Evolutionary conservation across 2,888 invertebrate species (phyloP), one percentile per base, ranked within the genome.

Genomic region (Tipula vernalis): DNA sequence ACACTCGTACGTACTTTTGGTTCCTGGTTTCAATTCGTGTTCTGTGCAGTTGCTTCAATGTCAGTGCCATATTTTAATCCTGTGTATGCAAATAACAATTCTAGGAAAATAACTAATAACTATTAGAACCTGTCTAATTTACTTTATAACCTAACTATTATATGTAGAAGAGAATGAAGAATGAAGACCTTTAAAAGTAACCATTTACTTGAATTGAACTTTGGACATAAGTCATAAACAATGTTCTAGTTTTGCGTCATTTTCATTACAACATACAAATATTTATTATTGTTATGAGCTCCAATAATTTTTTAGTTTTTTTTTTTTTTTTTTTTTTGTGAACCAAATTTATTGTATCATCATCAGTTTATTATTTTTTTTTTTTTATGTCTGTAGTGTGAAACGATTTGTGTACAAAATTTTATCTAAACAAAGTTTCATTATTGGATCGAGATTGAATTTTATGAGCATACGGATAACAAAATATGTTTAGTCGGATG

Each of bases 321-420:
- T n/a, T n/a, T n/a, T n/a, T 71, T 71, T 71, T 71, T n/a, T n/a
- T n/a, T n/a, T 71, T 71, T 71, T 71, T 71, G 71, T 71, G 71
- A 71, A 71, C 71, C 71, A 28, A 71, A 71, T 71, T 71, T 71
- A 71, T 71, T 71, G 10, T 71, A 71, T 71, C 28, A 71, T 71
- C 71, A 28, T 71, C 28, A 71, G 71, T 71, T 71, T 71, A 71
- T 71, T 28, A 57, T 71, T 71, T 71, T 28, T 71, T 71, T 71
- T 71, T 71, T 28, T 71, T 71, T 71, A 71, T 71, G 71, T 28
- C 28, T 71, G 28, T 71, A 71, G 71, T 71, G 71, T 71, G 28
- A 71, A 71, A 28, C 28, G 71, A 71, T 71, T 71, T 71, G 71
- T 71, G 71, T 71, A 28, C 10, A 71, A 0, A 71, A 71, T 6